These are phyloP conservation scores for Phoenicopterus ruber DNA, from an alignment of 2,113 vertebrate genomes.

Conservation along the genomic window DNA sequence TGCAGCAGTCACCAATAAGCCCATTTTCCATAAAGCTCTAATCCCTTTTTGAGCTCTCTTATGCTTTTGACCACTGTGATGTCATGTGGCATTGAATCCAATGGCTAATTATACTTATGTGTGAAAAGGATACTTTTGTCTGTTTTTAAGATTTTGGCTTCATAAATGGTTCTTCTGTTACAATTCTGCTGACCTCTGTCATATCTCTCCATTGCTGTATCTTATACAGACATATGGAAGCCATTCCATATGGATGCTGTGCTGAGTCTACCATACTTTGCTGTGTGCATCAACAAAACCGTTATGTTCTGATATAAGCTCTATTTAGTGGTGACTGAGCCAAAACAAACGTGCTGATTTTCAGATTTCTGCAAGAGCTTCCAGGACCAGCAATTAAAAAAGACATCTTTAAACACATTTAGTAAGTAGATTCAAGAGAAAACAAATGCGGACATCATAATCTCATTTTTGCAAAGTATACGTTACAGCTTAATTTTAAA, in stretches of 20 bases:
- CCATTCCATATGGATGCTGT: not conserved
- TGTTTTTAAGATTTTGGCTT: not conserved
- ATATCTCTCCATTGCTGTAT: not conserved
- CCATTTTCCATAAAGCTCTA: not conserved
- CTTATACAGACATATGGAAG: not conserved
- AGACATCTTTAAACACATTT: not conserved
- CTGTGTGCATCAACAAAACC: not conserved
- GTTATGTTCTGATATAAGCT: not conserved
- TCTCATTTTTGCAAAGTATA: not conserved
- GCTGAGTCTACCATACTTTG: not conserved
- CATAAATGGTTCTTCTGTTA: not conserved
- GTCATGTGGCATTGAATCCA: not conserved
- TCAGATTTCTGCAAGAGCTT: not conserved
- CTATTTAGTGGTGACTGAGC: not conserved
- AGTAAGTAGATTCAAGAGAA: not conserved
- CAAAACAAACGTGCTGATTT: not conserved
- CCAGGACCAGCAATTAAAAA: not conserved
- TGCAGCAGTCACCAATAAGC: not conserved
- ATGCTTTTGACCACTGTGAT: not conserved
- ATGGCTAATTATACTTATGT: not conserved
- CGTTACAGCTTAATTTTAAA: not conserved
- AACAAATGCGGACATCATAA: not conserved
- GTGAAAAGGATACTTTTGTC: not conserved
- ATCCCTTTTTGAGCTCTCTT: not conserved
- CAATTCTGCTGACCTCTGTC: not conserved